Evolutionary conservation across 2,888 invertebrate genomes (phyloP), one percentile per base, ranked within the genome.

Genomic region (Parnassius glacialis): DNA sequence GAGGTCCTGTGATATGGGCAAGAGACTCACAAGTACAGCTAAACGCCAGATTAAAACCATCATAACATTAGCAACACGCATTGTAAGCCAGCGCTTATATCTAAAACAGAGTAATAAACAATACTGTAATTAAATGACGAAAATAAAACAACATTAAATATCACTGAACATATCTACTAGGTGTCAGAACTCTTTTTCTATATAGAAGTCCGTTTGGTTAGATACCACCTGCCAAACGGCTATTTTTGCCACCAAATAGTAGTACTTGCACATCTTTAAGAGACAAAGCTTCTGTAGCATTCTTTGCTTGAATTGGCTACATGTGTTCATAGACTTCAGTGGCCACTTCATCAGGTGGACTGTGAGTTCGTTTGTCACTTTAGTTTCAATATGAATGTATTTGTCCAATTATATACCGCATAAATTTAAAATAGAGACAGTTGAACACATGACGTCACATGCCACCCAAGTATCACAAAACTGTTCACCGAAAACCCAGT

Each of bases 381-480:
- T 0, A 34, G 16, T 41, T 90, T 97, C 97, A 87, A 97, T 97
- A 89, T 97, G 97, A 74, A 97, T 97, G 84, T 97, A 97, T 85
- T 97, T 94, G 92, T 99, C 99, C 83, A 99, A 93, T 52, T 98
- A 98, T 84, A 99, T 99, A 74, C 99, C 99, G 87, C 99, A 99
- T 68, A 99, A 93, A 92, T 99, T 99, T 74, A 99, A 94, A 81
- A 99, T 99, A 80, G 99, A 99, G 59, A 99, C 99, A 64, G 99
- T 99, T 73, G 98, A 98, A 90, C 99, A 99, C 97, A 99, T 98
- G 79, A 99, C 98, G 92, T 99, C 99, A 87, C 99, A 98, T 58
- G 99, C 98, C 74, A 99, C 97, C 99, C 99, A 99, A 59, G 98
- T 97, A 92, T 98, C 98, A 92, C 98, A 99, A 92, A 98, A 98